Conservation (phyloP, 2,113 vertebrate species). For the Plotosus lineatus region DNA sequence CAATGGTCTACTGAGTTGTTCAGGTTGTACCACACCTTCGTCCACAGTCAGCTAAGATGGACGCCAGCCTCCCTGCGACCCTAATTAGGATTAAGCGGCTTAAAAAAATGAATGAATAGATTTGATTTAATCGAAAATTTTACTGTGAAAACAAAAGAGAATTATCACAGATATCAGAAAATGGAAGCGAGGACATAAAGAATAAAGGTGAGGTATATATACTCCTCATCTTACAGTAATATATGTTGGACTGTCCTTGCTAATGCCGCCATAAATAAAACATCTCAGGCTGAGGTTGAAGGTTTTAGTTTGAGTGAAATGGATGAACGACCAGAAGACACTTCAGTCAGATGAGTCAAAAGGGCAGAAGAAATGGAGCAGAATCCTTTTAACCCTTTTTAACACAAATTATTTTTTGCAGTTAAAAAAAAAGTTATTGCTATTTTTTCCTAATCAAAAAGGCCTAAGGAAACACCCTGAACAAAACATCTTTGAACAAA, state of each 20-base stretch:
- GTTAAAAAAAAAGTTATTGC: too few relatives aligned
- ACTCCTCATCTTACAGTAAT: background rate
- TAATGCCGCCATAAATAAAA: background rate
- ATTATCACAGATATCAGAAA: background rate
- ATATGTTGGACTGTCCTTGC: background rate
- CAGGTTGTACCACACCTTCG: too few relatives aligned
- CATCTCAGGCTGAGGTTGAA: background rate
- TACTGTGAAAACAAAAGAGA: background rate
- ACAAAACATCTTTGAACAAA: too few relatives aligned
- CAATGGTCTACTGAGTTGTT: too few relatives aligned
- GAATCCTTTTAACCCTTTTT: background rate
- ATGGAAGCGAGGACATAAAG: background rate
- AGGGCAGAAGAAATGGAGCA: background rate
- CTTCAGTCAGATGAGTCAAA: background rate
- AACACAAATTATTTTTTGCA: too few relatives aligned
- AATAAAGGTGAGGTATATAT: background rate
- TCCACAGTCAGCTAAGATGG: too few relatives aligned
- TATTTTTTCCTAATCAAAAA: too few relatives aligned
- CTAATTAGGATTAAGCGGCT: too few relatives aligned
- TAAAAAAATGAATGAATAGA: too few relatives aligned
- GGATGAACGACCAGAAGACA: background rate
- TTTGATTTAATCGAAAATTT: slow-evolving; percentile 6
- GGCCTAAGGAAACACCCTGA: too few relatives aligned
- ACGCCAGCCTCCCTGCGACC: too few relatives aligned
- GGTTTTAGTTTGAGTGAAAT: background rate